A percentile compares a stretch with the other conserved stretches of the same genome.
Conservation (phyloP, 2,113 vertebrate genomes). For the Corythoichthys intestinalis region DNA sequence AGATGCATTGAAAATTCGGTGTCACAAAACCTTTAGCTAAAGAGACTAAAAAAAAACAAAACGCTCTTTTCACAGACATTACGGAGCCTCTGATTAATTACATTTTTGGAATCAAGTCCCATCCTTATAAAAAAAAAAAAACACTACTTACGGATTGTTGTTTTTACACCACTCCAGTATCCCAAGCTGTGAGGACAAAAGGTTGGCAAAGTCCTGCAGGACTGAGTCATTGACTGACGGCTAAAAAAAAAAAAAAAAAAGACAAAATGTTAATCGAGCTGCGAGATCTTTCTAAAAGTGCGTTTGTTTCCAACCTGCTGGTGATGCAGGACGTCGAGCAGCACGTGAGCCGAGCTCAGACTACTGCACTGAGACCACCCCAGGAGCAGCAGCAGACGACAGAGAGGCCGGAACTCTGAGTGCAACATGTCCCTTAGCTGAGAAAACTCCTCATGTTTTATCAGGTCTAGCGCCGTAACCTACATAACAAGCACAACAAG, state of each 20-base stretch:
- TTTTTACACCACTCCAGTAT: slow-evolving; percentile 91
- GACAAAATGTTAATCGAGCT: neutral
- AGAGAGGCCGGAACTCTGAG: slow-evolving; percentile 84
- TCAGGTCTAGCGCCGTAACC: slow-evolving; percentile 87
- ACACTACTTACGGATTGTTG: slow-evolving; percentile 64
- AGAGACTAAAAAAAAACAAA: too few species aligned
- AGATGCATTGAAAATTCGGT: too few species aligned
- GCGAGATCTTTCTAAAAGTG: neutral
- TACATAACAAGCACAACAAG: slow-evolving; percentile 37
- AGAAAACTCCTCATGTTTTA: slow-evolving; percentile 85
- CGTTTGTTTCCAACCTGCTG: slow-evolving; percentile 71
- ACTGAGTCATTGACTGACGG: slow-evolving; percentile 76
- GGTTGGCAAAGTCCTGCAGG: slow-evolving; percentile 84
- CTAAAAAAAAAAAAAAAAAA: slow-evolving; percentile 39
- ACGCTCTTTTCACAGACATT: neutral
- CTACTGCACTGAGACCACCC: slow-evolving; percentile 91
- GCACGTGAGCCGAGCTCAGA: slow-evolving; percentile 78
- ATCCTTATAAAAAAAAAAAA: neutral
- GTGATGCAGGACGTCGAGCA: slow-evolving; percentile 82
- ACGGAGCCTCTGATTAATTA: too few species aligned
- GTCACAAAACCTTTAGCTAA: neutral
- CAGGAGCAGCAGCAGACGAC: slow-evolving; percentile 85
- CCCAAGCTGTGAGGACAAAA: slow-evolving; percentile 81
- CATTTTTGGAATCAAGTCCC: too few species aligned
- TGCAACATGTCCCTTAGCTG: slow-evolving; percentile 75